phyloP scores from a whole-genome alignment of 2,113 vertebrate species.

The Willisornis vidua region DNA sequence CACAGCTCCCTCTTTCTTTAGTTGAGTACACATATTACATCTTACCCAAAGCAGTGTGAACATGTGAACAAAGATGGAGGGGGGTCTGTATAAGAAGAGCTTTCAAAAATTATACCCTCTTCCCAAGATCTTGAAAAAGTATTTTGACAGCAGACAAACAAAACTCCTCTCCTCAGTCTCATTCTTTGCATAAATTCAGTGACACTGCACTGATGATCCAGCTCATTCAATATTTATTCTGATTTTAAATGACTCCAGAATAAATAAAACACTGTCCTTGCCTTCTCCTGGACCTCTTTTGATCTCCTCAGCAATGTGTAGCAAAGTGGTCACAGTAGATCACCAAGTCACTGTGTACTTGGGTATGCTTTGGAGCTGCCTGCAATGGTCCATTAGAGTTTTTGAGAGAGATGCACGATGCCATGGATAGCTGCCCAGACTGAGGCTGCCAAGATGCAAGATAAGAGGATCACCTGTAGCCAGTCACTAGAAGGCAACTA shows the following conservation, averaged over 20 bases:
- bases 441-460: neutral
- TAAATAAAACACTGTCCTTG: neutral
- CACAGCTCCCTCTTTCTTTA: slow-evolving; percentile 12
- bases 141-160: neutral
- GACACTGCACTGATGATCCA: neutral
- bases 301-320: neutral
- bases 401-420: neutral
- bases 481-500: neutral
- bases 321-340: neutral
- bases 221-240: neutral
- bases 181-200: neutral
- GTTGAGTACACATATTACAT: neutral
- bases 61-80: neutral
- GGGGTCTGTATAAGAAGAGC: neutral
- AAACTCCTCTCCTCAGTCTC: neutral
- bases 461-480: neutral
- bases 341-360: neutral
- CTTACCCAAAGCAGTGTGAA: neutral
- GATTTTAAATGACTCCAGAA: neutral
- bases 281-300: neutral
- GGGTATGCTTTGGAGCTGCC: neutral
- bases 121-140: neutral
- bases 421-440: neutral
- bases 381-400: neutral
- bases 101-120: neutral